phyloP scores from a whole-genome alignment of 2,113 vertebrate species.

The Charadrius vociferus region DNA sequence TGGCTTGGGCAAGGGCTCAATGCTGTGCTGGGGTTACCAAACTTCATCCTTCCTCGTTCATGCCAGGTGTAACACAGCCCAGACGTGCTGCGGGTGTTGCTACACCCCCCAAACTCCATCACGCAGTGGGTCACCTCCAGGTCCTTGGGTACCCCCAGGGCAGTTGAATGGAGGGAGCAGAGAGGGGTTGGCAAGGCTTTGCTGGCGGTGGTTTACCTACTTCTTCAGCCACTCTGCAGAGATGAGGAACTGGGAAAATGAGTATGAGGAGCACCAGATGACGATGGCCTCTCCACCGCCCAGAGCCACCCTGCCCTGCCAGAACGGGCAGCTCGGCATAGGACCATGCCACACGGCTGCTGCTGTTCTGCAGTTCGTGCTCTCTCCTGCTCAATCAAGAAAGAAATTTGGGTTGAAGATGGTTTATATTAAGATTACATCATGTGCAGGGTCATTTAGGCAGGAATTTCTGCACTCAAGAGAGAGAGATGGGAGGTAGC shows the following conservation, averaged over 20 bases:
- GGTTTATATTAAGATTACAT: background rate
- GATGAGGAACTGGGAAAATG: background rate
- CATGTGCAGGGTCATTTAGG: background rate
- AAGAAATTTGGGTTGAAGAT: background rate
- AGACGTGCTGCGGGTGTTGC: rapidly evolving
- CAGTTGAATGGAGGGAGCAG: background rate
- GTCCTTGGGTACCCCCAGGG: background rate
- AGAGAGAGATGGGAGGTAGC: background rate
- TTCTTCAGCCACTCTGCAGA: background rate
- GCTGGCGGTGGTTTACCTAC: too few relatives aligned
- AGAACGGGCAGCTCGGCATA: background rate
- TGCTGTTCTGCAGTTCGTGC: rapidly evolving
- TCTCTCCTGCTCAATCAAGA: background rate
- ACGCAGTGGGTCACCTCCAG: background rate
- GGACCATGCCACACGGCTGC: background rate
- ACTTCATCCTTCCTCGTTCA: background rate
- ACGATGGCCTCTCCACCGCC: background rate
- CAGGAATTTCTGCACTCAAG: background rate
- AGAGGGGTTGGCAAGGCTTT: background rate
- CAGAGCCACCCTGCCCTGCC: background rate
- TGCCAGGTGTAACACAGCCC: background rate
- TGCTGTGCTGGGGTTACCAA: background rate
- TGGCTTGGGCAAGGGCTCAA: background rate
- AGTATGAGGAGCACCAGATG: background rate
- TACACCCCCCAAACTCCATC: background rate